Evolutionary conservation across 2,888 invertebrate genomes (phyloP).

Genomic region (Tachina grossa): DNA sequence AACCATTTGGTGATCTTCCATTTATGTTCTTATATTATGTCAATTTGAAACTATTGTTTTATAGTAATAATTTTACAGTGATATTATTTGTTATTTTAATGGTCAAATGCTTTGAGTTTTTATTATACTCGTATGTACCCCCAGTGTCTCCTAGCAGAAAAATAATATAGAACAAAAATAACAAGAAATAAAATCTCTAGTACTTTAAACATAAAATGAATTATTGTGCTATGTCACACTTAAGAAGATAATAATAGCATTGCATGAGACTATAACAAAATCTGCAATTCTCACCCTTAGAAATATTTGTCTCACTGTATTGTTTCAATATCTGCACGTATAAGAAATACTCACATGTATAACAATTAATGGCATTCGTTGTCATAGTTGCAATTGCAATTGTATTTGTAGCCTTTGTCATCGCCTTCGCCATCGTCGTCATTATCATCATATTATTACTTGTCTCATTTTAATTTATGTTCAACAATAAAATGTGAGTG

Average conservation of each 20-base stretch:
- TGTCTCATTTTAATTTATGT: slow-evolving; percentile 61
- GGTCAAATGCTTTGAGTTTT: background rate
- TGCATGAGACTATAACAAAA: background rate
- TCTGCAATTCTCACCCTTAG: background rate
- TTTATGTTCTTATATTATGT: no score
- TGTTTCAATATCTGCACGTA: slow-evolving; percentile 8
- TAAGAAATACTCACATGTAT: background rate
- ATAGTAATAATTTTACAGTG: no score
- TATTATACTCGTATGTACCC: background rate
- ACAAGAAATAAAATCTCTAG: background rate
- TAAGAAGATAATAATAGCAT: background rate
- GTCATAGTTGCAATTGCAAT: slow-evolving; percentile 28
- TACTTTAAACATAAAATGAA: background rate
- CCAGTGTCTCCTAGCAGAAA: background rate
- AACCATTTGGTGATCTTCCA: no score
- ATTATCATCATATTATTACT: slow-evolving; percentile 44
- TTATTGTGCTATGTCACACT: background rate
- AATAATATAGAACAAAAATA: background rate
- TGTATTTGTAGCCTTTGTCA: slow-evolving; percentile 15
- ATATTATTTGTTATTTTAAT: slow-evolving; percentile 5
- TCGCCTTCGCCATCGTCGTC: slow-evolving; percentile 2
- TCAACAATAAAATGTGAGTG: slow-evolving; percentile 61
- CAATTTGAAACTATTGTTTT: no score
- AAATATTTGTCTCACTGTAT: background rate
- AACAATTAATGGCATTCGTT: slow-evolving; percentile 35